Base-by-base conservation (phyloP, 2,113 vertebrate species). In the Drymodes brunneopygia region DNA sequence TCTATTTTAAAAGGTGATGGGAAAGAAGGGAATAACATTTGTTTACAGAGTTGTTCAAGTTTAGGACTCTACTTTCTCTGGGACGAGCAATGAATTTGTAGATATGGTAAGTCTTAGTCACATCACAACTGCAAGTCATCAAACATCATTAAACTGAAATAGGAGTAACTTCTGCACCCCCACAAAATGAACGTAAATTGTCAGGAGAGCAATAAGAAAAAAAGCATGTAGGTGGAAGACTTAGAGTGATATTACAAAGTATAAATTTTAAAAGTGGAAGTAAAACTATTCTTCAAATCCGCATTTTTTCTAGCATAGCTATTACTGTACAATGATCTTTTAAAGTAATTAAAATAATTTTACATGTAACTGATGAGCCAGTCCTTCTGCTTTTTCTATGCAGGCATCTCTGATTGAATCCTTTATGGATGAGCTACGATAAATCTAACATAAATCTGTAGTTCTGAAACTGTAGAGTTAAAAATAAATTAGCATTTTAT, bases 291-390 rank as follows among this genome's bases (percentile, higher is more conserved):
- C 62, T 86, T 84, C 51, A 87, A 90, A 86, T 71, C 12, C 38
- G 42, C 93, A 87, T 89, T 87, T 92, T 92, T 94, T 75, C 77
- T 51, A 89, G 33, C 33, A 47, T 38, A 85, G 38, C 33, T 85
- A 79, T 75, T 95, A 87, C 50, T 96, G 56, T 60, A 89, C 40
- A 77, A 40, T 35, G 54, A 85, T 67, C 4, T 31, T 54, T 85
- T 88, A 29, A 87, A 95, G 35, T 60, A 11, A 96, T 81, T 87
- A 84, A 65, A 90, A 93, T 70, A 92, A 84, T 71, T 86, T 73
- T 71, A 82, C 35, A 80, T 45, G 60, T 48, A 82, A 61, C 31
- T 82, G 71, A 81, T 58, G 38, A 81, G 42, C 71, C 36, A 74
- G 67, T 27, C 27, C 15, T 74, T 33, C 29, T 83, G 14, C 35